These are phyloP conservation scores for Siderastrea siderea DNA, from an alignment of 92 coral and sea anemone species.

Conservation along the genomic window DNA sequence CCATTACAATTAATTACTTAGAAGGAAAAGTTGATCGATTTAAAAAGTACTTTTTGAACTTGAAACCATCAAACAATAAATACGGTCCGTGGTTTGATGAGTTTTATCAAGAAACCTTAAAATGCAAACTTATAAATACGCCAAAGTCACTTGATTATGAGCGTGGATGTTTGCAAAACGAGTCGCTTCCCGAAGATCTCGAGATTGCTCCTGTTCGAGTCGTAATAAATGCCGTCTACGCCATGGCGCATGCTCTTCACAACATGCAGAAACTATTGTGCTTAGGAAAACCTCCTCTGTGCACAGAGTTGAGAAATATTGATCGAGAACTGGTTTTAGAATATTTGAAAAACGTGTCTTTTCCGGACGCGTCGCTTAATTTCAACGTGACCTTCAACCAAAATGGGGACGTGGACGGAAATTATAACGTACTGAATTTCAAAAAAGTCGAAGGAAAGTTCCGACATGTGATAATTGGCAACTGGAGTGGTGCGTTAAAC, in stretches of 20 bases:
- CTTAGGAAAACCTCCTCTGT: slow-evolving; percentile 54
- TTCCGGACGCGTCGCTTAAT: slow-evolving; percentile 80
- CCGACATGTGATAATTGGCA: slow-evolving; percentile 77
- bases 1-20: slow-evolving; percentile 86
- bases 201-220: slow-evolving; percentile 93
- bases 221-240: slow-evolving; percentile 91
- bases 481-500: slow-evolving; percentile 76
- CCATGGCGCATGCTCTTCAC: slow-evolving; percentile 88
- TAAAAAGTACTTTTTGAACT: slow-evolving; percentile 59
- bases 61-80: slow-evolving; percentile 56
- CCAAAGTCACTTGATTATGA: slow-evolving; percentile 49
- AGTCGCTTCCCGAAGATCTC: slow-evolving; percentile 54
- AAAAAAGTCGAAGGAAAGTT: slow-evolving; percentile 45
- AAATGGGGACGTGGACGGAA: slow-evolving; percentile 88
- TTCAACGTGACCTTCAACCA: slow-evolving; percentile 77
- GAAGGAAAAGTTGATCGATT: slow-evolving; percentile 87
- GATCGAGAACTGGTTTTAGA: slow-evolving; percentile 70
- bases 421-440: slow-evolving; percentile 88
- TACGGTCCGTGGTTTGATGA: slow-evolving; percentile 91
- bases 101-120: slow-evolving; percentile 81
- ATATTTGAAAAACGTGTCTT: slow-evolving; percentile 83
- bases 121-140: slow-evolving; percentile 72
- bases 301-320: slow-evolving; percentile 66
- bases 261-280: slow-evolving; percentile 82
- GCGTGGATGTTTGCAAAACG: slow-evolving; percentile 53